Base-by-base conservation (phyloP, 1,140 invertebrate species). In the Ruditapes philippinarum region DNA sequence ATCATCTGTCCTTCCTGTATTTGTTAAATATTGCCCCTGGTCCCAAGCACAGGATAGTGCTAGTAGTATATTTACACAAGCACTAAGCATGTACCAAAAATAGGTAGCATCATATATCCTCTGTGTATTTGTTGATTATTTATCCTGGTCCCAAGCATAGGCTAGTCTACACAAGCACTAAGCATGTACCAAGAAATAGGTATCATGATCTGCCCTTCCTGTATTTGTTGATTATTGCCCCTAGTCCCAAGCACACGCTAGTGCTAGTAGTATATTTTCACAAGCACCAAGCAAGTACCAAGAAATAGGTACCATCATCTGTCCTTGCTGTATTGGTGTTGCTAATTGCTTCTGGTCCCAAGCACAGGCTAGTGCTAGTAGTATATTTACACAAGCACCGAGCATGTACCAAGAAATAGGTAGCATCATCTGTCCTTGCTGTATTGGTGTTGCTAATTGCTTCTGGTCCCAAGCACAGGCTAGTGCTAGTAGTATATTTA, bases 71-170 rank as follows among this genome's bases (percentile, higher is more conserved):
- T 68, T 9, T 2, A 68, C n/a, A 33, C 62, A 68, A 68, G n/a
- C 62, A 68, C 62, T 68, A 68, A 68, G 51, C 28, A 68, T 33
- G 62, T 68, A 68, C 62, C 62, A 68, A 68, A 68, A 68, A 68
- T 68, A n/a, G 12, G 57, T 7, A 60, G 25, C 57, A 60, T 22
- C 28, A 5, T 60, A n/a, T 5, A 11, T n/a, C 57, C 4, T n/a
- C 57, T n/a, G 57, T 60, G n/a, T 60, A 4, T 22, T 9, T 9
- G 57, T 60, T 60, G 57, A 5, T 33, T 31, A 9, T 12, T 31
- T 1, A 9, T 36, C 62, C 28, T 68, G 2, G 12, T 33, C 33
- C 28, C 62, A 33, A 68, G 62, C 62, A 68, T 19, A 68, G n/a
- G 25, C 62, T 68, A 68, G 62, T 60, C 7, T 22, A 74, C 36